Base-by-base conservation (phyloP, 2,888 invertebrate species). In the Scelioninae gen. 2 region DNA sequence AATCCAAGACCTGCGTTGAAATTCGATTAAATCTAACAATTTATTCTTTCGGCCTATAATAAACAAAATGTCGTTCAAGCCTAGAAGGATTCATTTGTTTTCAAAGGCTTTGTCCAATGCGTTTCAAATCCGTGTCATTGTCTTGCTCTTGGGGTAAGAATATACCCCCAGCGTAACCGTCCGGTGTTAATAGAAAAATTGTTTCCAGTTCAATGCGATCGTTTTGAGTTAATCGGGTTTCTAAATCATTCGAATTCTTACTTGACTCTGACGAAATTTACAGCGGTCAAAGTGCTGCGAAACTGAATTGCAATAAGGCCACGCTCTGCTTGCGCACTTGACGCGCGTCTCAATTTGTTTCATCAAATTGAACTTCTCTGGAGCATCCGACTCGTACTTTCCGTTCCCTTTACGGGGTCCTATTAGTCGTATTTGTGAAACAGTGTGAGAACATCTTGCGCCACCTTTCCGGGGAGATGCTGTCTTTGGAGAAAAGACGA, bases 351-450 rank as follows among this genome's bases (percentile, higher is more conserved):
- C 78, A 78, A 79, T 82, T 81, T 82, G 78, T 81, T 81, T 80
- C 81, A 81, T 81, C 80, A 78, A 82, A 83, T 83, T 81, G 79
- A n/a, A n/a, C n/a, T n/a, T n/a, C n/a, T n/a, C n/a, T n/a, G n/a
- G n/a, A n/a, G n/a, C n/a, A 78, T n/a, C 4, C 4, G 19, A 45
- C 25, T 25, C 9, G 39, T 39, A 39, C 37, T 48, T 25, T 28
- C 6, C 37, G 31, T 18, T 41, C 16, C 18, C 18, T 53, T 45
- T 43, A 22, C 16, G 39, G 19, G 57, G 50, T 35, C 55, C 46
- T 74, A 55, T 60, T 69, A 63, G 46, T 18, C 35, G 25, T 25
- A 33, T 73, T 58, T 58, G 45, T 43, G 43, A 46, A n/a, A n/a
- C n/a, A n/a, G n/a, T n/a, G n/a, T n/a, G n/a, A n/a, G n/a, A n/a